Percentiles rank a stretch among this genome's conserved stretches.
Evolutionary conservation across 1,140 invertebrate species (phyloP).

Genomic region (Oppia nitens): DNA sequence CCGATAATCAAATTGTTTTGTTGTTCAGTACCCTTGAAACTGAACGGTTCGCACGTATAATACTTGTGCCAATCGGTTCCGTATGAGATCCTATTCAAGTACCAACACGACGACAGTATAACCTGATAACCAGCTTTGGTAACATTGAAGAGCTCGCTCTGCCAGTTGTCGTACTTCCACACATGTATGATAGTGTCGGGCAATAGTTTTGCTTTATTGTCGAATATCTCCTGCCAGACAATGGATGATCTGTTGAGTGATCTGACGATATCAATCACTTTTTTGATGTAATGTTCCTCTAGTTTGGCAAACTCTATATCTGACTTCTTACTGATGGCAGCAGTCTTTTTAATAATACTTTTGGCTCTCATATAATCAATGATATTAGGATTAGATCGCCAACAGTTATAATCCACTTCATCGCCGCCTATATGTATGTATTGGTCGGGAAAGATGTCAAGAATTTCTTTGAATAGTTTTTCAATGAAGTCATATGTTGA

Average conservation of each 20-base stretch:
- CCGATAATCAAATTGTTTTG: conserved; percentile 1
- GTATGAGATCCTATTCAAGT: not conserved
- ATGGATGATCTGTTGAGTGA: conserved; percentile 37
- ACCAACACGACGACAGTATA: not conserved
- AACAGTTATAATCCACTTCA: conserved; percentile 24
- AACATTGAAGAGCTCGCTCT: conserved; percentile 31
- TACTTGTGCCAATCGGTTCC: not conserved
- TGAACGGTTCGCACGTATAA: conserved; percentile 19
- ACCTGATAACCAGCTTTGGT: conserved; percentile 23
- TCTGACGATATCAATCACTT: conserved; percentile 34
- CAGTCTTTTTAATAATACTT: conserved; percentile 17
- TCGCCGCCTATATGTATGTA: conserved; percentile 26
- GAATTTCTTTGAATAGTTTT: conserved; percentile 24
- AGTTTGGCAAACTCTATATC: conserved; percentile 30
- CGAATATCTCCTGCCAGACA: conserved; percentile 84
- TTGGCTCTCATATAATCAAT: conserved; percentile 44
- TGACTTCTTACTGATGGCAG: too few relatives aligned
- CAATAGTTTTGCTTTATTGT: conserved; percentile 46
- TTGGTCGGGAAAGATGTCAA: conserved; percentile 22
- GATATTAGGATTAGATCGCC: conserved; percentile 50
- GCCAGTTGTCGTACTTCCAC: conserved; percentile 41
- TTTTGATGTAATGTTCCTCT: not conserved
- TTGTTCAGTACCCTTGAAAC: conserved; percentile 2
- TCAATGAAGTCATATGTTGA: conserved; percentile 25
- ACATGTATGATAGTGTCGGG: conserved; percentile 51